A percentile compares a stretch with the other conserved stretches of the same genome.
These are phyloP conservation scores for Sinocyclocheilus grahami DNA, from an alignment of 2,113 vertebrate species.

Conservation along the genomic window DNA sequence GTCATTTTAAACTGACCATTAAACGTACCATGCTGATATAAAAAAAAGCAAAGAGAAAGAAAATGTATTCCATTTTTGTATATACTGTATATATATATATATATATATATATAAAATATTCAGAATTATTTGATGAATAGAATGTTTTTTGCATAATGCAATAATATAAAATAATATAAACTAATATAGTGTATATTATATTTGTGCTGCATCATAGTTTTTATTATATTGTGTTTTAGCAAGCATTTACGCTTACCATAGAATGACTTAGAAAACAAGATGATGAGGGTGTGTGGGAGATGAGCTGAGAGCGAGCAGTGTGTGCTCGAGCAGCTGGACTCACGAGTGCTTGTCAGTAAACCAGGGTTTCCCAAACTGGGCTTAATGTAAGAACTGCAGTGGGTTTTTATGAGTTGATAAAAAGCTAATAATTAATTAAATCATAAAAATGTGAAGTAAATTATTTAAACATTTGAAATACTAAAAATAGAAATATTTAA, in stretches of 20 bases:
- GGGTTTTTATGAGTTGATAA: background rate
- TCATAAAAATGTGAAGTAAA: background rate
- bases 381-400: background rate
- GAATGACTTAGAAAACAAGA: background rate
- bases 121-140: no score
- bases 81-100: no score
- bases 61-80: background rate
- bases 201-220: background rate
- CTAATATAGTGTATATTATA: no score
- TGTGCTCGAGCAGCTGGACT: slow-evolving; percentile 43
- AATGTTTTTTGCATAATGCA: no score
- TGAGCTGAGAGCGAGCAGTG: slow-evolving; percentile 49
- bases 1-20: no score
- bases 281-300: background rate
- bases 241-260: background rate
- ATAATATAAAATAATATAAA: no score
- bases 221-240: slow-evolving; percentile 2
- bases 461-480: background rate
- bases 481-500: no score
- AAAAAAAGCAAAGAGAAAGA: no score
- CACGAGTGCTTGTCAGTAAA: slow-evolving; percentile 29
- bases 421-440: background rate
- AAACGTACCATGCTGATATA: no score
- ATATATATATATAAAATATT: no score
- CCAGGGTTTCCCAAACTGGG: background rate